These are phyloP conservation scores for Penaeus indicus DNA, from an alignment of 1,140 invertebrate species.

Conservation along the genomic window DNA sequence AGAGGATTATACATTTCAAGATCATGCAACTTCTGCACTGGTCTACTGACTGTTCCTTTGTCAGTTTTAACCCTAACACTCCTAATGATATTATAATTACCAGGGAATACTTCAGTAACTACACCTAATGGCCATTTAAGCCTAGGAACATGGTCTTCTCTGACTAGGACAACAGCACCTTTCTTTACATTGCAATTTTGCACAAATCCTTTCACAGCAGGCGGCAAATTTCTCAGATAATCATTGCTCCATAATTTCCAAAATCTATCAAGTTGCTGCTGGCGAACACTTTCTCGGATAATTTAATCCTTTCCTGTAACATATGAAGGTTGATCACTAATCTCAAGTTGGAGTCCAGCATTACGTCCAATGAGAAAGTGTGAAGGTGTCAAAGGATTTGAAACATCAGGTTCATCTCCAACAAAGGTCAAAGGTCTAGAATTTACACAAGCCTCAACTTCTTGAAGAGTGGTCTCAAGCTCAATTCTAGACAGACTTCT, in stretches of 20 bases:
- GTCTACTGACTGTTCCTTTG: too few relatives aligned
- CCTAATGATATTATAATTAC: not conserved
- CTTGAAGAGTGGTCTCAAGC: too few relatives aligned
- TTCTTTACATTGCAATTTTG: not conserved
- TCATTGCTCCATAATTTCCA: not conserved
- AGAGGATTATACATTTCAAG: too few relatives aligned
- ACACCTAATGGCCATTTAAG: not conserved
- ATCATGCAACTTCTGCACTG: too few relatives aligned
- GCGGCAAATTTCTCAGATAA: not conserved
- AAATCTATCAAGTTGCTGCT: not conserved
- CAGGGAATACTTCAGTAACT: not conserved
- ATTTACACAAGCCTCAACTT: not conserved
- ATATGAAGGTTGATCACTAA: not conserved
- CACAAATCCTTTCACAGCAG: not conserved
- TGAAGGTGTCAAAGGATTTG: conserved; percentile 9
- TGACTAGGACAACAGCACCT: not conserved
- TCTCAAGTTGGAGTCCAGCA: conserved; percentile 5
- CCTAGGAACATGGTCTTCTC: not conserved
- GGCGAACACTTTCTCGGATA: too few relatives aligned
- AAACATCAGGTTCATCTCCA: not conserved
- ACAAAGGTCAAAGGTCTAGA: conserved; percentile 15
- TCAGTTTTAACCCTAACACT: too few relatives aligned
- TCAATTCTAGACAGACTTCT: too few relatives aligned
- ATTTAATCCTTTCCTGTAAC: not conserved
- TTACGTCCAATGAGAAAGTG: not conserved